Percentiles rank a stretch among this genome's conserved stretches.
phyloP scores from a whole-genome alignment of 1,140 invertebrate genomes.

The Caenorhabditis elegans region DNA sequence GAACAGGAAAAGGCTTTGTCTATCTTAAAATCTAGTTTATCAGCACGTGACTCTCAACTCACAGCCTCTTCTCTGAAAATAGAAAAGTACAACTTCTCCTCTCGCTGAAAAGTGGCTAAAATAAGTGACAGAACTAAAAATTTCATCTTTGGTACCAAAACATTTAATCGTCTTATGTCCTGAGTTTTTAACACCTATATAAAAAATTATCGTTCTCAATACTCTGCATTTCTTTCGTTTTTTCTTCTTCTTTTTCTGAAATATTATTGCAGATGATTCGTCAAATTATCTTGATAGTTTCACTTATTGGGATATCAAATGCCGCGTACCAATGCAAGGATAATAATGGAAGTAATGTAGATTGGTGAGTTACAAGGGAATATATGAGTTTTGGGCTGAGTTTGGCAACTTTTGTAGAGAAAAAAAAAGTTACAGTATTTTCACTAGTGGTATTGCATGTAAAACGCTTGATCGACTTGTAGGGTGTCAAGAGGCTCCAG shows the following conservation, averaged over 20 bases:
- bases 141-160: not conserved
- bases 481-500: too few species aligned
- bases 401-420: too few species aligned
- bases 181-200: not conserved
- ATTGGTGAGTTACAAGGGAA: not conserved
- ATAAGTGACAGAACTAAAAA: not conserved
- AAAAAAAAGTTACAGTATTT: too few species aligned
- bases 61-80: not conserved
- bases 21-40: too few species aligned
- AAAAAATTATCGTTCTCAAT: not conserved
- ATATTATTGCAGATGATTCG: conserved; percentile 14
- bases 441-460: too few species aligned
- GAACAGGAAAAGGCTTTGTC: too few species aligned
- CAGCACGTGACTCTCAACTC: not conserved
- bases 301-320: not conserved
- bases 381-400: too few species aligned
- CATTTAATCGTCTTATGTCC: not conserved
- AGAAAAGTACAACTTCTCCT: not conserved
- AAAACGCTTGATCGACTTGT: too few species aligned
- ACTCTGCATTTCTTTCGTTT: not conserved
- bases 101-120: not conserved
- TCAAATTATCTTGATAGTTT: not conserved
- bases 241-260: not conserved
- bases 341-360: conserved; percentile 17
- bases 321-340: conserved; percentile 13